A percentile compares a stretch with the other conserved stretches of the same genome.
Conservation (phyloP, 1,140 invertebrate species). For the Andrena cerasifolii region DNA sequence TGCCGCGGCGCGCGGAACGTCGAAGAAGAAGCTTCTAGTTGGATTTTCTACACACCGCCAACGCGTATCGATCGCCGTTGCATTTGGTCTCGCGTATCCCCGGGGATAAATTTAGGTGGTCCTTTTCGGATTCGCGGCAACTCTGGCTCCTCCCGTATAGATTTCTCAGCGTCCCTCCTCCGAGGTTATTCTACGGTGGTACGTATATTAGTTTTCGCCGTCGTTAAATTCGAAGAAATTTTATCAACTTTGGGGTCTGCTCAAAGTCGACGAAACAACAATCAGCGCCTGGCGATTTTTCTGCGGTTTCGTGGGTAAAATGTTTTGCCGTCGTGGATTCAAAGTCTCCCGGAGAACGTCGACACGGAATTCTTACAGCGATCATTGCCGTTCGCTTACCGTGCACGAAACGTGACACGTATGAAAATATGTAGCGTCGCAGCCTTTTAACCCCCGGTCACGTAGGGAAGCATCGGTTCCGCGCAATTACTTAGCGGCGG, state of each 20-base stretch:
- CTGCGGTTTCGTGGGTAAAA: neutral
- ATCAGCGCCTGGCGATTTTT: neutral
- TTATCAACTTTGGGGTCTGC: too few species aligned
- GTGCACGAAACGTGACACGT: constrained; percentile 19
- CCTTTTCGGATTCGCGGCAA: constrained; percentile 1
- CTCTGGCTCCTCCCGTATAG: neutral
- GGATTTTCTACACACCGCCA: neutral
- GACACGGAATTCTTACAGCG: neutral
- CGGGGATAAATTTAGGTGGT: constrained; percentile 28
- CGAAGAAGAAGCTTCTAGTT: neutral
- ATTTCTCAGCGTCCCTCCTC: neutral
- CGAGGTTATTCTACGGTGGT: too few species aligned
- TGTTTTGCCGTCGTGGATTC: neutral
- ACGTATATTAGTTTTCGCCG: neutral
- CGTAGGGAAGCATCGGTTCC: neutral
- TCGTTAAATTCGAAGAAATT: neutral
- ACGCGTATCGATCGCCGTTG: constrained; percentile 20
- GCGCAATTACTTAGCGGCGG: neutral
- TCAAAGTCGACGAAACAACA: too few species aligned
- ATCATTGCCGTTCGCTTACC: constrained; percentile 16
- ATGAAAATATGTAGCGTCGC: neutral
- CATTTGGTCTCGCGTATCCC: constrained; percentile 16
- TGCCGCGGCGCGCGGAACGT: neutral
- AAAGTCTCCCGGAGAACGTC: neutral
- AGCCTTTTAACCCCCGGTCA: neutral